Evolutionary conservation across 2,888 invertebrate species (phyloP), one percentile per base, ranked within the genome.

Genomic region (Anthophora plumipes): DNA sequence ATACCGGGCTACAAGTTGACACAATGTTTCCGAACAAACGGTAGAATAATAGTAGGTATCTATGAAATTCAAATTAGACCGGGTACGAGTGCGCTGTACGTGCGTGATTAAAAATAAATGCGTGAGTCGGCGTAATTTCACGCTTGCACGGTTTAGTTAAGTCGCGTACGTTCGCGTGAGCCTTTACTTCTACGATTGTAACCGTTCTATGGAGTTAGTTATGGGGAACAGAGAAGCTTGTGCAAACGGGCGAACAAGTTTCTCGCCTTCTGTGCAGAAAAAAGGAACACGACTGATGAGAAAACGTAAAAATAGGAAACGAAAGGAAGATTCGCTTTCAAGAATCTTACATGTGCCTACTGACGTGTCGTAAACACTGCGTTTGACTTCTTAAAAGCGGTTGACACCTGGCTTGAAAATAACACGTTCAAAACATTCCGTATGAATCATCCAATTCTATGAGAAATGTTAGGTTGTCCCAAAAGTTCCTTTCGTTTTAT

Each of bases 121-220:
- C 84, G 84, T 77, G 86, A 80, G 86, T 63, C 68, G 77, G 54
- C 78, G 82, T 84, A 80, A 86, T 86, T 86, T 86, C 86, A 86
- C 82, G 86, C 78, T 86, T 79, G 86, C 86, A 64, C 76, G 85
- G 43, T 85, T 85, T 75, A 74, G 78, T 76, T 81, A 83, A 85
- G 79, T 81, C 68, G 77, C 41, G 79, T 59, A 43, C 8, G 54
- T 61, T 68, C 64, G 80, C 67, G 63, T 50, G 82, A 71, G 82
- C 68, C 46, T 48, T 57, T 69, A 46, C 68, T 11, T 20, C 31
- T 50, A 39, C 74, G 50, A 64, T 79, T 46, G 68, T 50, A 22
- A 50, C 20, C 43, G 55, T 52, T 57, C 52, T 61, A 64, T 39
- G 70, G 25, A 48, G 63, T 60, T 52, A 59, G 7, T 31, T 41